A percentile compares a stretch with the other conserved stretches of the same genome.
These are phyloP conservation scores for Crotophaga sulcirostris DNA, from an alignment of 2,113 vertebrate genomes.

Conservation along the genomic window DNA sequence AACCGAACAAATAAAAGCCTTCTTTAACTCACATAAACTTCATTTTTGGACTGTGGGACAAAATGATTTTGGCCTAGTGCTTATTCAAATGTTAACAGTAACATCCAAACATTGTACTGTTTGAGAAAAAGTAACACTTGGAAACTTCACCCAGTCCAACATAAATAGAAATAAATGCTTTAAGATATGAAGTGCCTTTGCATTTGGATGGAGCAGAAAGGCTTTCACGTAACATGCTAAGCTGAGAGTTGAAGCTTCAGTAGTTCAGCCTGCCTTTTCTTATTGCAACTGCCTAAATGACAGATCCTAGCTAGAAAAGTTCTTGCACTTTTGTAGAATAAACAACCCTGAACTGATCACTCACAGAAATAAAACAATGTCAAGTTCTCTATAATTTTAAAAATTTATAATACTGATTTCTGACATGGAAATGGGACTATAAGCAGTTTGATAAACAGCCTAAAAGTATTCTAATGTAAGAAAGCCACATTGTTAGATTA, in stretches of 20 bases:
- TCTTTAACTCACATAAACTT: conserved; percentile 13
- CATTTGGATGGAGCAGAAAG: conserved; percentile 20
- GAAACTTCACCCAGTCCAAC: conserved; percentile 11
- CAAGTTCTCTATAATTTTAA: neutral
- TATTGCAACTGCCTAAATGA: neutral
- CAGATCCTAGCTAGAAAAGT: neutral
- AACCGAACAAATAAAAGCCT: neutral
- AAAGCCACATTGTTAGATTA: neutral
- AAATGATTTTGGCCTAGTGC: neutral
- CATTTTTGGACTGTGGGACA: conserved; percentile 16
- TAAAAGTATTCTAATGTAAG: neutral
- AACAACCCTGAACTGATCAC: neutral
- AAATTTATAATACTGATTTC: neutral
- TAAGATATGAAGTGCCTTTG: conserved; percentile 31
- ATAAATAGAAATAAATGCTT: conserved; percentile 61
- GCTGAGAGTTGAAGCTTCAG: neutral
- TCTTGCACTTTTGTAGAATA: neutral
- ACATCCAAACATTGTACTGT: conserved; percentile 41
- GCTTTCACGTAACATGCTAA: neutral
- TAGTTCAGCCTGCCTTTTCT: neutral
- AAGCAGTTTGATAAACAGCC: neutral
- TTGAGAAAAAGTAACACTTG: conserved; percentile 39
- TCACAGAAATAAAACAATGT: neutral
- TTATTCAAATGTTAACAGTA: conserved; percentile 35
- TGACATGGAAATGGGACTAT: neutral